Percentiles rank a stretch among this genome's conserved stretches.
Conservation (phyloP, 2,113 vertebrate species). For the Triplophysa dalaica region DNA sequence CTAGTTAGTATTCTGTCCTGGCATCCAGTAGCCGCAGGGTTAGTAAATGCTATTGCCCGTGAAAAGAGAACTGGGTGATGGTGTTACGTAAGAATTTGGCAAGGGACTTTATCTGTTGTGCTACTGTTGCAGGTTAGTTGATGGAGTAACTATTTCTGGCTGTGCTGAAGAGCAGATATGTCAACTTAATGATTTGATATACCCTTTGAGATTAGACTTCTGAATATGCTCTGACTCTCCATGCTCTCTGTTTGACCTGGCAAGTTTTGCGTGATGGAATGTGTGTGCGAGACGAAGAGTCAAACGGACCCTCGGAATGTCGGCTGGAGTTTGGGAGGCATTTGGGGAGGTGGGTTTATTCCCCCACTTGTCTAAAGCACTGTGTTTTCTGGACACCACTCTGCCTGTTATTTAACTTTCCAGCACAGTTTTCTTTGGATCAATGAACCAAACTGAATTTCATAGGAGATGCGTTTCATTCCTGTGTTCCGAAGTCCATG, state of each 20-base stretch:
- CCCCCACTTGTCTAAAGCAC: background rate
- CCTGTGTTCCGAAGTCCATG: conserved; percentile 1
- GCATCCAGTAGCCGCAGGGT: background rate
- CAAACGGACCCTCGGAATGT: conserved; percentile 44
- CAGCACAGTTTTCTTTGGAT: background rate
- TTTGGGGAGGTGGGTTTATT: conserved; percentile 3
- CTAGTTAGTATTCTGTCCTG: conserved; percentile 38
- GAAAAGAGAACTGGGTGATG: conserved; percentile 26
- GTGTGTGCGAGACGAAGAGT: conserved; percentile 9
- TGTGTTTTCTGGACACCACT: background rate
- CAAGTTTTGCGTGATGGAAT: conserved; percentile 30
- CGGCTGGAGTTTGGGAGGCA: conserved; percentile 7
- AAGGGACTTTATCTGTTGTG: conserved; percentile 18
- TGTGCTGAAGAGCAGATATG: background rate
- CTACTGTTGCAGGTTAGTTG: conserved; percentile 30
- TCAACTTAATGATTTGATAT: conserved; percentile 19
- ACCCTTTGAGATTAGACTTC: background rate
- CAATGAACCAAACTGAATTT: background rate
- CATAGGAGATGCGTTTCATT: background rate
- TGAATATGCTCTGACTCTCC: background rate
- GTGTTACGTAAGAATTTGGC: conserved; percentile 39
- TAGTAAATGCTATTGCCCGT: conserved; percentile 24
- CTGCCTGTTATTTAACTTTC: background rate
- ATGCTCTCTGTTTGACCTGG: conserved; percentile 17
- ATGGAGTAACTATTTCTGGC: conserved; percentile 24